A percentile compares a stretch with the other conserved stretches of the same genome.
phyloP scores from a whole-genome alignment of 1,140 invertebrate species.

The Neodiprion fabricii region DNA sequence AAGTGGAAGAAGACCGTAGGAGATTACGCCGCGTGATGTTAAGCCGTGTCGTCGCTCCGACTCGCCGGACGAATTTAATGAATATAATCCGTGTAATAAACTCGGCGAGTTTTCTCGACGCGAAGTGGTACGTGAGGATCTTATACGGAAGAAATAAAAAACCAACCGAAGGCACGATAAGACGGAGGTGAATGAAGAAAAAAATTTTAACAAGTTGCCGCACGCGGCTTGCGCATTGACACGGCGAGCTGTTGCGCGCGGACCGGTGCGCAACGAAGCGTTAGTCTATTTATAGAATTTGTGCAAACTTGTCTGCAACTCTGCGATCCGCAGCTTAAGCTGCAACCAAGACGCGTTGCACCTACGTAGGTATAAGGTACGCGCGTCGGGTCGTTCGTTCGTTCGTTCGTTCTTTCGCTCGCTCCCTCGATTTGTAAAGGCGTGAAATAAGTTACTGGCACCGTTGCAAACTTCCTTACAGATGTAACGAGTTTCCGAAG shows the following conservation, averaged over 20 bases:
- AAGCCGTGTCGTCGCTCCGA: no score
- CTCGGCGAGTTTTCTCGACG: no score
- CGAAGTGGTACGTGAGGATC: no score
- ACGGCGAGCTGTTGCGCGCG: neutral
- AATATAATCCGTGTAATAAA: no score
- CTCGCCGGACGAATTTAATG: no score
- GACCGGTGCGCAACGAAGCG: conserved; percentile 3
- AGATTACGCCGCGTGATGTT: no score
- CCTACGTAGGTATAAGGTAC: neutral
- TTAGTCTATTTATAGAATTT: conserved; percentile 6
- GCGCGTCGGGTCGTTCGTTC: no score
- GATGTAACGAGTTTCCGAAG: conserved; percentile 7
- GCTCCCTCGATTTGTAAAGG: neutral
- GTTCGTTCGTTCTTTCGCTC: neutral
- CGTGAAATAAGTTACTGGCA: conserved; percentile 1
- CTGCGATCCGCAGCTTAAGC: neutral
- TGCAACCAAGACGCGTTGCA: neutral
- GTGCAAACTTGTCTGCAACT: conserved; percentile 4
- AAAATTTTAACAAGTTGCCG: neutral
- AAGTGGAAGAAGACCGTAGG: no score
- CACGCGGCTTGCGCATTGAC: neutral
- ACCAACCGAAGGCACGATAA: neutral
- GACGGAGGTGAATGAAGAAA: neutral
- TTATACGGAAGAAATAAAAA: no score
- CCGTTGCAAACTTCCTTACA: neutral